Percentiles rank a stretch among this genome's conserved stretches.
Evolutionary conservation across 2,888 invertebrate genomes (phyloP).

Genomic region (Brachyptera putata): DNA sequence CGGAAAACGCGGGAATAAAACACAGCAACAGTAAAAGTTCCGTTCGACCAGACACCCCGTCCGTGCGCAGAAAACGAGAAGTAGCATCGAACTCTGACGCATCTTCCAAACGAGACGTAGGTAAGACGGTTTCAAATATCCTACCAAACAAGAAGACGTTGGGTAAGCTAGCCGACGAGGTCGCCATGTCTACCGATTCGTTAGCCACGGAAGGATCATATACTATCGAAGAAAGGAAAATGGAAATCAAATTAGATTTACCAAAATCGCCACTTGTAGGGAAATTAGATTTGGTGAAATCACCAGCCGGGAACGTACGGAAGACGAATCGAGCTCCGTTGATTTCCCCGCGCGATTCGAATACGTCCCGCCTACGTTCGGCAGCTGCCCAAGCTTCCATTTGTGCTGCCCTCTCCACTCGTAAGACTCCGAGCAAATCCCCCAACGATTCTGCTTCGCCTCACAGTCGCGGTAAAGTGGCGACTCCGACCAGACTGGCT

Average conservation of each 20-base stretch:
- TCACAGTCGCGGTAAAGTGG: too few species aligned
- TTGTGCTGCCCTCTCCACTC: slow-evolving; percentile 38
- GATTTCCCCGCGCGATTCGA: slow-evolving; percentile 38
- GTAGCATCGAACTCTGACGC: too few species aligned
- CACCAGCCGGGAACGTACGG: slow-evolving; percentile 40
- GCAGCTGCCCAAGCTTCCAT: slow-evolving; percentile 1
- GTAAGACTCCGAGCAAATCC: slow-evolving; percentile 51
- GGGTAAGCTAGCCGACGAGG: too few species aligned
- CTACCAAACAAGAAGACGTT: too few species aligned
- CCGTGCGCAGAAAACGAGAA: slow-evolving; percentile 36
- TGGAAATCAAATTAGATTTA: neutral
- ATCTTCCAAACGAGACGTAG: too few species aligned
- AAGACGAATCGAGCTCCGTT: slow-evolving; percentile 34
- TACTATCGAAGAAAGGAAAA: neutral
- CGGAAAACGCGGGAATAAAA: slow-evolving; percentile 24
- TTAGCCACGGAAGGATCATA: slow-evolving; percentile 40
- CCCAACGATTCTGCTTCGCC: slow-evolving; percentile 37
- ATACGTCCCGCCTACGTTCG: slow-evolving; percentile 36
- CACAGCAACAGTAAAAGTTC: slow-evolving; percentile 42
- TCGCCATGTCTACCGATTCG: slow-evolving; percentile 47
- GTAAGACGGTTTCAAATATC: too few species aligned
- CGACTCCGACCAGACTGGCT: neutral
- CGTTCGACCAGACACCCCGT: slow-evolving; percentile 45
- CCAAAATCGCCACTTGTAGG: neutral
- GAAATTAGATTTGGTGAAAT: neutral